A percentile compares a stretch with the other conserved stretches of the same genome.
Evolutionary conservation across 2,797 vertebrate genomes (phyloP).

Genomic region (Gymnopithys bicolor): DNA sequence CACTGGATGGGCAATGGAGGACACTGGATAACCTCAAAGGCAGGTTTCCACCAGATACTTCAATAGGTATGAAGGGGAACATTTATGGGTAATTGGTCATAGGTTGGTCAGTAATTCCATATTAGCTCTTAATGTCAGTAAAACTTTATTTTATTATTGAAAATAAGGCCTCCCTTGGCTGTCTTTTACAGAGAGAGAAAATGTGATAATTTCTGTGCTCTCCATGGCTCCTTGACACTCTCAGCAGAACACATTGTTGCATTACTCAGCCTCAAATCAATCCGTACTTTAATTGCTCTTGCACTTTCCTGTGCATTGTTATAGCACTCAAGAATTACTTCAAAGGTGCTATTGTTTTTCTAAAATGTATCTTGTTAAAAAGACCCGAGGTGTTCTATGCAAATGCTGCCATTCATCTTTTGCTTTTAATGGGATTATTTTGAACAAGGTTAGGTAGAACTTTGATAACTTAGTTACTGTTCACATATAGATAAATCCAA

Average conservation of each 20-base stretch:
- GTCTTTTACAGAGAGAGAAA: background rate
- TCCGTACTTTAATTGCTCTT: conserved; percentile 16
- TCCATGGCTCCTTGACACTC: background rate
- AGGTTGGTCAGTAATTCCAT: background rate
- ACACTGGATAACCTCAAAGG: background rate
- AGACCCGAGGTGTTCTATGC: conserved; percentile 7
- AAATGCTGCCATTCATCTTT: conserved; percentile 32
- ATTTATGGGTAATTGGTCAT: background rate
- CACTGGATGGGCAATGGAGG: background rate
- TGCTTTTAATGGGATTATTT: conserved; percentile 10
- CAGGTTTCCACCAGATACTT: background rate
- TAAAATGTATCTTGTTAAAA: background rate
- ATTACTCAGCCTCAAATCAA: conserved; percentile 22
- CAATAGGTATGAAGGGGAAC: background rate
- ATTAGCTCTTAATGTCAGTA: background rate
- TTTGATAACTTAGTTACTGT: background rate
- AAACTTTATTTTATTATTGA: background rate
- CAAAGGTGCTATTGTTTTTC: conserved; percentile 44
- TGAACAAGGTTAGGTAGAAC: background rate
- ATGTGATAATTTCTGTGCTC: background rate
- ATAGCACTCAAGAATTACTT: background rate
- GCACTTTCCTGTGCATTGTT: conserved; percentile 13
- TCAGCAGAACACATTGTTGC: background rate
- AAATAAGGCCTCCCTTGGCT: background rate
- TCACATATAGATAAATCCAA: background rate